Evolutionary conservation across 2,113 vertebrate species (phyloP), one percentile per base, ranked within the genome.

Genomic region (Sapajus apella): DNA sequence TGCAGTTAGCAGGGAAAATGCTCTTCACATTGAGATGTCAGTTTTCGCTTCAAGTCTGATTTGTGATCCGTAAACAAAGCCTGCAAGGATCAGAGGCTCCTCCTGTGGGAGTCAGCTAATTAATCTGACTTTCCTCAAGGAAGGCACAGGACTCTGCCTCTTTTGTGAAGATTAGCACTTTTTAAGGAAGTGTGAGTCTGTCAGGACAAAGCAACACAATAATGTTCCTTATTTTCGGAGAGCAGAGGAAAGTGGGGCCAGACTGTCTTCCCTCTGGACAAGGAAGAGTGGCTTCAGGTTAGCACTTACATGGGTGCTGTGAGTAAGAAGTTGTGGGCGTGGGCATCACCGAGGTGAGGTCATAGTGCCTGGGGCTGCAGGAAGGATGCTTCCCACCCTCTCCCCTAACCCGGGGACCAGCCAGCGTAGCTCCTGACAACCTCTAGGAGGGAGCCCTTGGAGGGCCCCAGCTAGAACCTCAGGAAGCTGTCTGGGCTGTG

Each of bases 91-190:
- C 21, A 91, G 82, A 80, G 52, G 87, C 47, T 55, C 75, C 50
- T 25, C 21, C 3, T n/a, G 83, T 92, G 96, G 25, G n/a, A 92
- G 80, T n/a, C 21, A 5, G 86, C 77, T 85, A 89, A 72, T 94
- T 35, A 92, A 18, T 77, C 13, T 83, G 66, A 77, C 85, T 94
- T 4, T 77, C 72, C 87, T 80, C 56, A 89, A 91, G 95, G 94
- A 87, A 35, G 0, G 4, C 87, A 55, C 2, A 52, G 73, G 11
- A 37, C 23, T 25, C 32, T 17, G 86, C 23, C 82, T 75, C 45
- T 70, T 64, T 32, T 7, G 87, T 80, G 93, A 95, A 87, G 83
- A 66, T 95, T 84, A 76, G 89, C 94, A 76, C 97, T 87, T 95
- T 86, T 47, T 30, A 91, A 83, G 80, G 50, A 94, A 76, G 91